A percentile compares a stretch with the other conserved stretches of the same genome.
These are phyloP conservation scores for Podotricha telesiphe DNA, from an alignment of 2,888 invertebrate genomes.

Conservation along the genomic window DNA sequence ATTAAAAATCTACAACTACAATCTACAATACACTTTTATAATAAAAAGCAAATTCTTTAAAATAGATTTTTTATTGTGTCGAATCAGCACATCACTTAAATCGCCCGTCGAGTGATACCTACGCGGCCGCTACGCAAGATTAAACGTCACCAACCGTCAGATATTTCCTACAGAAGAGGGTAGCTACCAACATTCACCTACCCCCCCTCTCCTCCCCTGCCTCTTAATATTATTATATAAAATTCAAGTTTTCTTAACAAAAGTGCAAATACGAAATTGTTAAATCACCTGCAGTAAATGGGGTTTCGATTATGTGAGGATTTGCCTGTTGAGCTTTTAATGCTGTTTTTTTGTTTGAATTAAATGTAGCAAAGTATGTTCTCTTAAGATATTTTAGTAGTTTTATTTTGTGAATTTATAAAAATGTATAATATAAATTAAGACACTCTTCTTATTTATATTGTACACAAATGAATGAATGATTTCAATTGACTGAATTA, in stretches of 20 bases:
- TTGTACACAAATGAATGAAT: too few relatives aligned
- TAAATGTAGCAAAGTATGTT: neutral
- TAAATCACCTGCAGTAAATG: slow-evolving; percentile 67
- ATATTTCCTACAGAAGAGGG: slow-evolving; percentile 56
- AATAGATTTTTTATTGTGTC: slow-evolving; percentile 21
- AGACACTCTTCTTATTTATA: too few relatives aligned
- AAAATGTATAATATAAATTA: too few relatives aligned
- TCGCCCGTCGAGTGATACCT: slow-evolving; percentile 69
- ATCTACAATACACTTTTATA: too few relatives aligned
- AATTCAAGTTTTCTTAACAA: slow-evolving; percentile 45
- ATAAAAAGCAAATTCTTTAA: neutral
- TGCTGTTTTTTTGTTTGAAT: neutral
- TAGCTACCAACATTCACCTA: too few relatives aligned
- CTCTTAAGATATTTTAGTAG: too few relatives aligned
- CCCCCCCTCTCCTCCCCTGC: slow-evolving; percentile 43
- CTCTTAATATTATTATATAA: slow-evolving; percentile 50
- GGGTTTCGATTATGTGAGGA: slow-evolving; percentile 54
- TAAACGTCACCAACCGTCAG: slow-evolving; percentile 82
- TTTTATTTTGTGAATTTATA: too few relatives aligned
- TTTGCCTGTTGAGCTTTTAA: slow-evolving; percentile 27
- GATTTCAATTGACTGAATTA: too few relatives aligned
- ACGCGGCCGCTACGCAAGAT: slow-evolving; percentile 81
- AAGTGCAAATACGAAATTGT: slow-evolving; percentile 46
- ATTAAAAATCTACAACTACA: too few relatives aligned
- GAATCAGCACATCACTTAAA: slow-evolving; percentile 54